A percentile compares a stretch with the other conserved stretches of the same genome.
phyloP scores from a whole-genome alignment of 2,797 vertebrate species.

The Lacerta bilineata region DNA sequence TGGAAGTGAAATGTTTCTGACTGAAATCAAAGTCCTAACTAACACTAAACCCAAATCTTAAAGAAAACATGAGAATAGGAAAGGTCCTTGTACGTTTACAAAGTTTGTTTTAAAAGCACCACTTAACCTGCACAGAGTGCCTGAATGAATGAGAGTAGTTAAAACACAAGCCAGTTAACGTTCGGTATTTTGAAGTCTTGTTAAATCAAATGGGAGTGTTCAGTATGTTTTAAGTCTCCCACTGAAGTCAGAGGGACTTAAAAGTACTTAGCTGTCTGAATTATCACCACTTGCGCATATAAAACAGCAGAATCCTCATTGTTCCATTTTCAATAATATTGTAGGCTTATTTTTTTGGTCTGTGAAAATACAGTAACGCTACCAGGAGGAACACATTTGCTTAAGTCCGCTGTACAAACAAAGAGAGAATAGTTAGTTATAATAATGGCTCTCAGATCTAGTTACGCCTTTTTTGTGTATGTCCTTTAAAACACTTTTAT shows the following conservation, averaged over 20 bases:
- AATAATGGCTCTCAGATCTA: neutral
- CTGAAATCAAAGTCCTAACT: neutral
- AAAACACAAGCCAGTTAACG: neutral
- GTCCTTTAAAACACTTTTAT: neutral
- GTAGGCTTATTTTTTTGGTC: neutral
- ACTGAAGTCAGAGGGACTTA: neutral
- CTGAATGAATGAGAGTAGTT: neutral
- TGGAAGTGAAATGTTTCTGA: neutral
- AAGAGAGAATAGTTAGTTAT: constrained; percentile 15
- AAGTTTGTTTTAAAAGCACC: neutral
- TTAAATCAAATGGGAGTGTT: neutral
- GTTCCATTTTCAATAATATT: neutral
- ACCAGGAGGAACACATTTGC: neutral
- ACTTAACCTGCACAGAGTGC: neutral
- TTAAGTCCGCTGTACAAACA: constrained; percentile 18
- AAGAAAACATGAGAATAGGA: neutral
- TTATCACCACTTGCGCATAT: neutral
- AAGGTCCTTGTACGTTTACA: neutral
- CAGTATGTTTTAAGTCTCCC: neutral
- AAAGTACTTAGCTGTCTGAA: neutral
- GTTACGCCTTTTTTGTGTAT: neutral
- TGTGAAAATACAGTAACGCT: neutral
- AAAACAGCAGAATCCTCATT: neutral
- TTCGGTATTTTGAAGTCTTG: neutral
- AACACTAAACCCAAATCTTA: neutral